Conservation (phyloP, 1,140 invertebrate species). For the Macrobrachium rosenbergii region DNA sequence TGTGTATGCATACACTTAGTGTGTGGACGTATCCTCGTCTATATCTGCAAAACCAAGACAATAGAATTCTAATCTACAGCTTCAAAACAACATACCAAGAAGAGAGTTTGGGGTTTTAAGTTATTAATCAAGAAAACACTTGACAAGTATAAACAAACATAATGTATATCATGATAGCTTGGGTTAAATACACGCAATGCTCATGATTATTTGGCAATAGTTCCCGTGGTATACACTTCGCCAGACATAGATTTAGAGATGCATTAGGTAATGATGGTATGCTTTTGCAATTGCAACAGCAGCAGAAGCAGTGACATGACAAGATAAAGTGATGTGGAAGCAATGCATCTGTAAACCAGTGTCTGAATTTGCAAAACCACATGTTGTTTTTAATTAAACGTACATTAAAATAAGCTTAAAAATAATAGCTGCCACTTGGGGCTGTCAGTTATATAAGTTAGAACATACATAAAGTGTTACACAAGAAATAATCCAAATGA, state of each 20-base stretch:
- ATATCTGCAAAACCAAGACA: too few species aligned
- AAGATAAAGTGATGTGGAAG: neutral
- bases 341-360: constrained; percentile 61
- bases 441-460: constrained; percentile 42
- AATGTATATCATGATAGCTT: constrained; percentile 16
- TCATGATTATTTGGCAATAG: constrained; percentile 62
- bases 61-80: too few species aligned
- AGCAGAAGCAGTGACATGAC: neutral
- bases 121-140: neutral
- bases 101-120: neutral
- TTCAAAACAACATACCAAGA: neutral
- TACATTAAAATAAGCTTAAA: constrained; percentile 35
- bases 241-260: constrained; percentile 59
- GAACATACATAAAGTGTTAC: neutral
- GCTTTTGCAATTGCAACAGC: too few species aligned
- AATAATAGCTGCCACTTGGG: constrained; percentile 52
- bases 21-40: too few species aligned
- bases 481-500: neutral
- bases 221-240: constrained; percentile 38
- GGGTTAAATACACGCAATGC: constrained; percentile 40
- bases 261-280: constrained; percentile 18
- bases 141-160: constrained; percentile 20
- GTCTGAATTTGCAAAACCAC: constrained; percentile 42
- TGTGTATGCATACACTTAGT: too few species aligned
- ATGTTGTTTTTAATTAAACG: constrained; percentile 24